These are phyloP conservation scores for Leptogaster cylindrica DNA, from an alignment of 2,888 invertebrate genomes.

Conservation along the genomic window DNA sequence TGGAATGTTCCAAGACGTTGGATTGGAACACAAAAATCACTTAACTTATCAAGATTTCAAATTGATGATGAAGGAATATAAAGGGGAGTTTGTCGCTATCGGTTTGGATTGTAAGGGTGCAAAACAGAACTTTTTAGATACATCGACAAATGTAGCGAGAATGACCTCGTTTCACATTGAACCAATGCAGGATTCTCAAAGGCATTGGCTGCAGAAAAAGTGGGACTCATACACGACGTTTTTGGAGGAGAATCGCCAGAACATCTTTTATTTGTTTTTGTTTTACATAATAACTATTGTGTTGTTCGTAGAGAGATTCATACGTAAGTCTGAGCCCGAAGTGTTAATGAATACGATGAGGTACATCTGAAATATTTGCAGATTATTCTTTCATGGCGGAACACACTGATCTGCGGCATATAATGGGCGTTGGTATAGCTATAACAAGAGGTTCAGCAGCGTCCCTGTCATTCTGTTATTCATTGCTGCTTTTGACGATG, in stretches of 20 bases:
- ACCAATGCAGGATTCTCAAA: conserved; percentile 73
- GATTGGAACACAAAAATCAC: conserved; percentile 87
- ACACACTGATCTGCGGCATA: conserved; percentile 91
- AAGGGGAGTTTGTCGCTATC: conserved; percentile 93
- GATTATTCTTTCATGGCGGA: conserved; percentile 97
- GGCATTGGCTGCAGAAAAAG: conserved; percentile 76
- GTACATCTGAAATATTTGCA: conserved; percentile 53
- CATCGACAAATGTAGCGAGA: conserved; percentile 91
- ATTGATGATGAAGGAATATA: conserved; percentile 95
- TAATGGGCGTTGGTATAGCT: conserved; percentile 97
- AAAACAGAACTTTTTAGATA: conserved; percentile 92
- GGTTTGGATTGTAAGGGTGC: conserved; percentile 94
- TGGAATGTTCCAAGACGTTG: conserved; percentile 93
- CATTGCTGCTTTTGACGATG: conserved; percentile 89
- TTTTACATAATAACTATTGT: conserved; percentile 95
- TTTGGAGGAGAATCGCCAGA: conserved; percentile 93
- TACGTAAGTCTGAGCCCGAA: conserved; percentile 70
- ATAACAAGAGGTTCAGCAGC: conserved; percentile 94
- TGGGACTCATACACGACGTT: conserved; percentile 90
- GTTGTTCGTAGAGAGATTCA: conserved; percentile 93
- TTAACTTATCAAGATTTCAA: conserved; percentile 92
- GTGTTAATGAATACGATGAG: no score
- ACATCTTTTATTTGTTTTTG: conserved; percentile 92
- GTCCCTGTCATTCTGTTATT: conserved; percentile 92
- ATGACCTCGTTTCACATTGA: conserved; percentile 95